phyloP scores from a whole-genome alignment of 2,113 vertebrate genomes.

The Halichoeres trimaculatus region DNA sequence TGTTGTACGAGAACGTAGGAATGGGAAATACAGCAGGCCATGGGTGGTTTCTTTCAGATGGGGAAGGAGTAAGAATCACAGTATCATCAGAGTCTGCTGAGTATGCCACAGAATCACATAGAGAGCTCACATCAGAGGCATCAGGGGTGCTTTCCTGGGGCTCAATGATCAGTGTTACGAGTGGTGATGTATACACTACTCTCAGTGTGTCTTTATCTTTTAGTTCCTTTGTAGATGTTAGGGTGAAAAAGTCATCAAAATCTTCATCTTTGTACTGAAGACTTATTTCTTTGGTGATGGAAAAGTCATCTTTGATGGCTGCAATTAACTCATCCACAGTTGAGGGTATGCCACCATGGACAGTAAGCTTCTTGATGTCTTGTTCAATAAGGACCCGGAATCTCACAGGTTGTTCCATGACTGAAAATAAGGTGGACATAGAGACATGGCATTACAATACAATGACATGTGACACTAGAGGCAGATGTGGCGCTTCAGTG shows the following conservation, averaged over 20 bases:
- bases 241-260: too few species aligned
- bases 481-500: too few species aligned
- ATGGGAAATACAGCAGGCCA: slow-evolving; percentile 20
- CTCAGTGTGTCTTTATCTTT: slow-evolving; percentile 53
- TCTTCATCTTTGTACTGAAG: too few species aligned
- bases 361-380: slow-evolving; percentile 1
- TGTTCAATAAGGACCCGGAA: slow-evolving; percentile 1
- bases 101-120: background rate
- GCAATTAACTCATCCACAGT: background rate
- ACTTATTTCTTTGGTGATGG: background rate
- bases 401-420: slow-evolving; percentile 2
- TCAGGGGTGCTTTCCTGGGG: too few species aligned
- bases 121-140: slow-evolving; percentile 2
- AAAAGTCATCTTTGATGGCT: background rate
- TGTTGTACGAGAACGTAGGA: slow-evolving; percentile 30
- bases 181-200: slow-evolving; percentile 16
- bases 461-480: too few species aligned
- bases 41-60: too few species aligned
- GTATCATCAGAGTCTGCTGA: slow-evolving; percentile 6
- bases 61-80: too few species aligned
- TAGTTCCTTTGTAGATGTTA: slow-evolving; percentile 31
- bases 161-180: background rate
- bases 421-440: background rate
- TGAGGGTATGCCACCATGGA: background rate
- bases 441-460: too few species aligned